A percentile compares a stretch with the other conserved stretches of the same genome.
Evolutionary conservation across 2,888 invertebrate genomes (phyloP).

Genomic region (Nomada hirtipes): DNA sequence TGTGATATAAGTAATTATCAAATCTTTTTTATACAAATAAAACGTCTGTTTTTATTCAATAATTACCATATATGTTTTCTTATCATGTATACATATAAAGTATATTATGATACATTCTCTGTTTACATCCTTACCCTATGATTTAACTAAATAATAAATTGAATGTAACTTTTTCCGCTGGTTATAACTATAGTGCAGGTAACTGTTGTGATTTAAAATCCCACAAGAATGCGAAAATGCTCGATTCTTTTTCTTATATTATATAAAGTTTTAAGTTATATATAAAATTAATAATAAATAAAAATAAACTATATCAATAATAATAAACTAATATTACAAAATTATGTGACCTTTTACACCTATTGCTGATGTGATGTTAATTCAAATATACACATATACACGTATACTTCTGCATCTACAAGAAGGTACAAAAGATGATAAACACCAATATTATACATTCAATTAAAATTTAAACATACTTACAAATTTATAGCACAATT

Average conservation of each 20-base stretch:
- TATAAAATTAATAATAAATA: conserved; percentile 46
- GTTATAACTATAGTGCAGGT: neutral
- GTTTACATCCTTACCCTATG: conserved; percentile 29
- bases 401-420: neutral
- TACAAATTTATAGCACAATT: conserved; percentile 17
- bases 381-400: conserved; percentile 2
- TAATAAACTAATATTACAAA: conserved; percentile 32
- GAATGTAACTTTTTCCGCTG: conserved; percentile 17
- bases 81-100: conserved; percentile 36
- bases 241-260: neutral
- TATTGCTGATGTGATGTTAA: neutral
- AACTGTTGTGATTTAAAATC: conserved; percentile 15
- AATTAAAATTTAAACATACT: conserved; percentile 20
- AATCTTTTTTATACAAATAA: conserved; percentile 40
- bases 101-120: conserved; percentile 48
- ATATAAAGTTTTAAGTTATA: conserved; percentile 9
- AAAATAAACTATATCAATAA: conserved; percentile 9
- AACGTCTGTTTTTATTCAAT: conserved; percentile 40
- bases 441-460: conserved; percentile 30
- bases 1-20: conserved; percentile 22
- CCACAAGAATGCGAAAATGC: conserved; percentile 1
- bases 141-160: conserved; percentile 24
- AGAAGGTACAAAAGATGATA: neutral
- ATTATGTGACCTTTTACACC: conserved; percentile 17
- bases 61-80: conserved; percentile 31